Evolutionary conservation across 1,140 invertebrate genomes (phyloP), one percentile per base, ranked within the genome.

Genomic region (Drosophila trapezifrons): DNA sequence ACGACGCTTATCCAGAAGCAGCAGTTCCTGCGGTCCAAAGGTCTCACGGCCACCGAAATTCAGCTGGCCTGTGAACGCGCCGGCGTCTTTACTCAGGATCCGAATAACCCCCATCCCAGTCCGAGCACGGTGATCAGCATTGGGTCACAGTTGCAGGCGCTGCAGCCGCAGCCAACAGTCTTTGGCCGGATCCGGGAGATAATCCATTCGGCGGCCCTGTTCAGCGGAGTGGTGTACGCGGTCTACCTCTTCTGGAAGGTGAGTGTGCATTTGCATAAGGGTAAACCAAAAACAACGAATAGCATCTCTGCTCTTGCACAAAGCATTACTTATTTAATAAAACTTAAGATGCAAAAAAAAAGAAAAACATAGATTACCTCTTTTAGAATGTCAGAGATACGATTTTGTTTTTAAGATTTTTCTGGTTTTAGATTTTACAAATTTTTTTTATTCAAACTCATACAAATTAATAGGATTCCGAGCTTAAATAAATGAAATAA

Each of bases 11-110:
- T 94, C 49, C 95, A 96, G 79, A 97, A 96, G 86, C 95, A 96
- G 89, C 93, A 95, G 72, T 98, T 98, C 93, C 92, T 98, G 6
- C 93, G 94, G 76, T 94, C 94, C 67, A 97, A 98, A 93, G 97
- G 97, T 58, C 92, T 97, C 2, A 96, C 95, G 0, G 94, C 96
- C n/a, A 92, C 94, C n/a, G 96, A 97, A 92, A 96, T 97, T 55
- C 93, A 94, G 75, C 93, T 93, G 69, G 96, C 96, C 2, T 95
- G 95, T 81, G 95, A 96, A 79, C 92, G 94, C 77, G 93, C 94
- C 18, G 93, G 93, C 5, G 87, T 93, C 38, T 93, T 93, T 47
- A 76, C 52, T 32, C 76, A 85, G 32, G 78, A 91, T 62, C 92
- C 93, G 13, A 89, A 89, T 51, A 82, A 74, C 55, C 80, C 75